Base-by-base conservation (phyloP, 2,888 invertebrate species). In the Myopa tessellatipennis region DNA sequence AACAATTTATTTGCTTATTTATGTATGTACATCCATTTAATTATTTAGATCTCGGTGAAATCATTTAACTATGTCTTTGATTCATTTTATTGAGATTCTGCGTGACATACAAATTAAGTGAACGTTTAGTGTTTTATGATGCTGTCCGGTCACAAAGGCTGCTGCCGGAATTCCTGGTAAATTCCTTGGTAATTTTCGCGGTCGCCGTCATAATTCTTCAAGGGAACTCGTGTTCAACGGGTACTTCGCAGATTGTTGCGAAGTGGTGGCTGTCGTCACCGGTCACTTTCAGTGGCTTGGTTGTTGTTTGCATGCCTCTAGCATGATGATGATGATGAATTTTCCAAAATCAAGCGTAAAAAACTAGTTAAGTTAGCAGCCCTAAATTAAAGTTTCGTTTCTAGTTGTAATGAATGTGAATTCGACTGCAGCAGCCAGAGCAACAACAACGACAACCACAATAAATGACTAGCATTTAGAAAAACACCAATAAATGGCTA, bases 81-180 rank as follows among this genome's bases (percentile, higher is more conserved):
- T 78, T 55, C 6, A 65, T 71, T 75, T 63, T 18, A 40, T 69
- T 40, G 4, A 1, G 38, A 40, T 38, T 16, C 40, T 36, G 72
- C 72, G n/a, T 72, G 60, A 60, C 72, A 72, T 36, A 36, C 6
- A 72, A 72, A 72, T 60, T 38, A 58, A 72, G 60, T 79, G 83
- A 85, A 82, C 84, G 85, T 82, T 86, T 83, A 85, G 85, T 80
- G 82, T 83, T 85, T 85, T 85, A 85, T 84, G 76, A 81, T 68
- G 78, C 61, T 79, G 76, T 67, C 34, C 52, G 50, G 50, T 69
- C 75, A 70, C 36, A 52, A 71, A 55, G n/a, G 38, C 52, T 68
- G 14, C 68, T 36, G 45, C 68, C 78, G 71, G 63, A 85, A 84
- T 79, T 78, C 79, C 70, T 50, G 36, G 73, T 81, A 79, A 70